Percentiles rank a stretch among this genome's conserved stretches.
phyloP scores from a whole-genome alignment of 1,140 invertebrate genomes.

The Pararge aegeria region DNA sequence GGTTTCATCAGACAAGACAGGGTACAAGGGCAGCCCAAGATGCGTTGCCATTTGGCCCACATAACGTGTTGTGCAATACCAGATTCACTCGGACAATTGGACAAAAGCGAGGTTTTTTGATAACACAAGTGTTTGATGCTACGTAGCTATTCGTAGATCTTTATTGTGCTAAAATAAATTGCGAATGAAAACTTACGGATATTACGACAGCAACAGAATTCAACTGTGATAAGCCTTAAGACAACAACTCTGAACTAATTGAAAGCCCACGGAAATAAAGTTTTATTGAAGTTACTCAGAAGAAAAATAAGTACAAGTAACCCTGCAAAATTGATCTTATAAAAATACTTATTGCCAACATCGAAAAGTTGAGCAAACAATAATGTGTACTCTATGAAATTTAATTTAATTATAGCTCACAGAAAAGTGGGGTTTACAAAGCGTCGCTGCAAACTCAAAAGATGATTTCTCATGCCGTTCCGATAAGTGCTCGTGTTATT shows the following conservation, averaged over 20 bases:
- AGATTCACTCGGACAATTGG: constrained; percentile 22
- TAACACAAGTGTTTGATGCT: background rate
- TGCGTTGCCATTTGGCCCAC: constrained; percentile 37
- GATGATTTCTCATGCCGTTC: constrained; percentile 35
- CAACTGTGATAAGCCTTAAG: too few relatives aligned
- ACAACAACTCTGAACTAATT: too few relatives aligned
- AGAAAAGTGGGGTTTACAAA: background rate
- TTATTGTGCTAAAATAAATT: background rate
- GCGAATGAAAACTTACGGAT: too few relatives aligned
- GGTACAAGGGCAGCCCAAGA: constrained; percentile 28
- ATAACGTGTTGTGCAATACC: constrained; percentile 40
- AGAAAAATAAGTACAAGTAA: too few relatives aligned
- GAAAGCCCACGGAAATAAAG: too few relatives aligned
- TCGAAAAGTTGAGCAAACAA: background rate
- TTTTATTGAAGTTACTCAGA: too few relatives aligned
- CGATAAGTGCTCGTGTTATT: constrained; percentile 52
- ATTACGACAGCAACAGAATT: too few relatives aligned
- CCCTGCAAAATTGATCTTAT: background rate
- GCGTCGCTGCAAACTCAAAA: background rate
- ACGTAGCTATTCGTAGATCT: background rate
- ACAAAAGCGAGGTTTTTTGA: background rate
- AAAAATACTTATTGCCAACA: background rate
- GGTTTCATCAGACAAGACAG: constrained; percentile 13
- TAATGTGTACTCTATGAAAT: background rate
- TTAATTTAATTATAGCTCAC: background rate